Conservation (phyloP, 2,797 vertebrate genomes). For the Spea hammondii region DNA sequence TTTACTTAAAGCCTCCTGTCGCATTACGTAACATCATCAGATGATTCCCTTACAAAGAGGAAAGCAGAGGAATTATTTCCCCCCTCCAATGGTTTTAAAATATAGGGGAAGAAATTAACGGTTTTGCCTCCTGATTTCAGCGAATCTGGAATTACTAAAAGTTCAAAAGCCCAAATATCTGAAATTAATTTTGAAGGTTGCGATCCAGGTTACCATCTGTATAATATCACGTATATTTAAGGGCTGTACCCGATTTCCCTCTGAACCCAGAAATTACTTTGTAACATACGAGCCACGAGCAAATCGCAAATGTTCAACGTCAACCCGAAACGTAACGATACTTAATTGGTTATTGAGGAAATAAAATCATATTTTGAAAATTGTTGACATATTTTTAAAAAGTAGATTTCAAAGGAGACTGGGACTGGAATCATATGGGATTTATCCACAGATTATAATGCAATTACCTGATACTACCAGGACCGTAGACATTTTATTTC, state of each 20-base stretch:
- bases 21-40: no score
- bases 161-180: conserved; percentile 30
- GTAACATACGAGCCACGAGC: conserved; percentile 4
- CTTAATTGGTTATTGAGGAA: conserved; percentile 12
- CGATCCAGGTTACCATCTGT: conserved; percentile 23
- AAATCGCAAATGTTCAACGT: conserved; percentile 14
- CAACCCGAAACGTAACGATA: conserved; percentile 7
- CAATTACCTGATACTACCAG: background rate
- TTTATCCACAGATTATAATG: conserved; percentile 22
- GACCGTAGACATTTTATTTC: no score
- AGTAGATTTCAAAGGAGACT: conserved; percentile 22
- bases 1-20: no score
- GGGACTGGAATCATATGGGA: background rate
- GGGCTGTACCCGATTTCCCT: conserved; percentile 25
- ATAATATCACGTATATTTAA: conserved; percentile 27
- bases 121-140: background rate
- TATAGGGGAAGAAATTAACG: conserved; percentile 5
- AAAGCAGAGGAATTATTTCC: background rate
- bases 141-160: conserved; percentile 1
- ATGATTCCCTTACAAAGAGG: no score
- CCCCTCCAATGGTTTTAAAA: background rate
- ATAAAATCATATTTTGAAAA: conserved; percentile 8
- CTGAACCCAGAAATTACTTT: conserved; percentile 15
- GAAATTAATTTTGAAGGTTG: conserved; percentile 30
- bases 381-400: conserved; percentile 17